A percentile compares a stretch with the other conserved stretches of the same genome.
phyloP scores from a whole-genome alignment of 2,797 vertebrate genomes.

The Phataginus tricuspis region DNA sequence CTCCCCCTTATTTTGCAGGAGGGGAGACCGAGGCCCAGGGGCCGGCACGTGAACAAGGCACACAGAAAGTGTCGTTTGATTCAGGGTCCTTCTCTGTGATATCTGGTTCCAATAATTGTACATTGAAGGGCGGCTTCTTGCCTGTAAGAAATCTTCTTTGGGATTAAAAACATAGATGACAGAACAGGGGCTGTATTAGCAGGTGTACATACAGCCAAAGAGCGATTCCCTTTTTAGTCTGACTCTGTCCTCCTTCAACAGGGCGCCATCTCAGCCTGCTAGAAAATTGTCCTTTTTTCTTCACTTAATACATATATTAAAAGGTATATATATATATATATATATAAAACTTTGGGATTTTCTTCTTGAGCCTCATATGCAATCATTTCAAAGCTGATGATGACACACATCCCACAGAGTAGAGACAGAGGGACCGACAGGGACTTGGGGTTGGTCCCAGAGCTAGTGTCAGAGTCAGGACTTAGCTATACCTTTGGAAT shows the following conservation, averaged over 20 bases:
- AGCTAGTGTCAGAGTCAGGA: neutral
- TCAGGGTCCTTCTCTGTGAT: neutral
- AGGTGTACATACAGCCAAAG: too few relatives aligned
- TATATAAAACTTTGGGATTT: neutral
- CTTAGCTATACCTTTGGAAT: neutral
- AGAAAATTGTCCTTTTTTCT: neutral
- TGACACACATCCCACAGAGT: neutral
- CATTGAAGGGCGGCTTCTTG: neutral
- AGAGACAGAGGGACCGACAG: neutral
- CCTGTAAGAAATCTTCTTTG: neutral
- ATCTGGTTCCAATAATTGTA: neutral
- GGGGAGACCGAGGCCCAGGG: neutral
- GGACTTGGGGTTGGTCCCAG: neutral
- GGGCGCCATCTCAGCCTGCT: neutral
- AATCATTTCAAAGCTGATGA: neutral
- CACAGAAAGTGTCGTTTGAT: neutral
- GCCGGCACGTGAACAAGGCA: neutral
- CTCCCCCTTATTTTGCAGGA: neutral
- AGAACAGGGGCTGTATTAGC: neutral
- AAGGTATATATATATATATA: too few relatives aligned
- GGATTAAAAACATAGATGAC: neutral
- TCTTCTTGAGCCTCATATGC: neutral
- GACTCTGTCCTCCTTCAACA: neutral
- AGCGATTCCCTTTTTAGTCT: neutral
- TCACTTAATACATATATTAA: neutral